Percentiles rank a stretch among this genome's conserved stretches.
phyloP scores from a whole-genome alignment of 2,113 vertebrate genomes.

The Falcunculus frontatus region DNA sequence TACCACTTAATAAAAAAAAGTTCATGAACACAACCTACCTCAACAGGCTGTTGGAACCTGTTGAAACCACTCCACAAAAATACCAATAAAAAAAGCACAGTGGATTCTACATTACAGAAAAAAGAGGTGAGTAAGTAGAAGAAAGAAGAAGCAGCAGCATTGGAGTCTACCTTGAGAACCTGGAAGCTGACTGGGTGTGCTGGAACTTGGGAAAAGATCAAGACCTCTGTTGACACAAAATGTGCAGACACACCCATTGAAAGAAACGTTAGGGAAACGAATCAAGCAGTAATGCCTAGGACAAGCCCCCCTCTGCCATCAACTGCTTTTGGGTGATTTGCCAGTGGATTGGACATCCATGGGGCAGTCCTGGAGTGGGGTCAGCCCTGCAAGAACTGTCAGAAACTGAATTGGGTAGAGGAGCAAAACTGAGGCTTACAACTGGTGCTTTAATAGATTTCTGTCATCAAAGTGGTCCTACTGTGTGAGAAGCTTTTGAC shows the following conservation, averaged over 20 bases:
- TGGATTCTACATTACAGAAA: not conserved
- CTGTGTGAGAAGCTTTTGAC: not conserved
- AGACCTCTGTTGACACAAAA: not conserved
- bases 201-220: not conserved
- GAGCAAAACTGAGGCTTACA: not conserved
- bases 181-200: not conserved
- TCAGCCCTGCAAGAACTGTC: not conserved
- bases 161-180: accelerated
- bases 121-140: not conserved
- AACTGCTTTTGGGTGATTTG: not conserved
- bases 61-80: not conserved
- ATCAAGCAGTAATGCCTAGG: accelerated
- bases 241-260: accelerated
- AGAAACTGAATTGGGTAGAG: accelerated
- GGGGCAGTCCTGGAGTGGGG: not conserved
- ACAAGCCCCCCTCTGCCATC: not conserved
- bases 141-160: not conserved
- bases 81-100: accelerated
- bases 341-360: not conserved
- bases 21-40: not conserved
- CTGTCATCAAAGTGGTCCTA: not conserved
- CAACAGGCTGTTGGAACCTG: not conserved
- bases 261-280: not conserved
- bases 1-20: not conserved
- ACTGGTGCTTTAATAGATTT: not conserved